Conservation (phyloP, 37 sponge, comb jelly and placozoan species). For the Tethya wilhelma region DNA sequence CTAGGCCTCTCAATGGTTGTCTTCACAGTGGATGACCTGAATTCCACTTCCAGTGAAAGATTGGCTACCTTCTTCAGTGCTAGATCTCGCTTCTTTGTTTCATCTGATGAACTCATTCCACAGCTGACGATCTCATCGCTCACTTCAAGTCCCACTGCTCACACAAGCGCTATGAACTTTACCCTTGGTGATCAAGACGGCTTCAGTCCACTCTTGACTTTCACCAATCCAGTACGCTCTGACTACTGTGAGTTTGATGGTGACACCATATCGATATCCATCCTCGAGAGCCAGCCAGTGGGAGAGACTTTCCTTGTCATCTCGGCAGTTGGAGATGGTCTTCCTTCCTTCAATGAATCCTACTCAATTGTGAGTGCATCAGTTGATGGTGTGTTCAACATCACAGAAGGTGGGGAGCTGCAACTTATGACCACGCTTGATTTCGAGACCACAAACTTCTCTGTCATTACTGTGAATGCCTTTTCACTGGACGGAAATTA, state of each 20-base stretch:
- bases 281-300: conserved; percentile 16
- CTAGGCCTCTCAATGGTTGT: conserved; percentile 43
- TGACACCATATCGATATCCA: not conserved
- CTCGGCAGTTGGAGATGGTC: not conserved
- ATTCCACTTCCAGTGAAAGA: conserved; percentile 5
- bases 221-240: conserved; percentile 42
- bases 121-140: not conserved
- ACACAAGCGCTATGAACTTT: not conserved
- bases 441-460: conserved; percentile 13
- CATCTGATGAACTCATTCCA: conserved; percentile 4
- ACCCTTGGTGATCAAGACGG: conserved; percentile 22
- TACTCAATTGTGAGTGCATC: conserved; percentile 6
- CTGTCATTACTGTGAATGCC: conserved; percentile 19
- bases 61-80: conserved; percentile 1
- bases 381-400: not conserved
- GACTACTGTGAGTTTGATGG: conserved; percentile 64
- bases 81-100: not conserved
- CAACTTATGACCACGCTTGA: conserved; percentile 8
- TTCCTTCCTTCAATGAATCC: conserved; percentile 27
- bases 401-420: conserved; percentile 20
- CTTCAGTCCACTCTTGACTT: conserved; percentile 32
- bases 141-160: not conserved
- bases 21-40: conserved; percentile 13
- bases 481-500: not conserved
- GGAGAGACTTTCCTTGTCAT: not conserved